Evolutionary conservation across 2,888 invertebrate genomes (phyloP).

Genomic region (Eupithecia tripunctaria): DNA sequence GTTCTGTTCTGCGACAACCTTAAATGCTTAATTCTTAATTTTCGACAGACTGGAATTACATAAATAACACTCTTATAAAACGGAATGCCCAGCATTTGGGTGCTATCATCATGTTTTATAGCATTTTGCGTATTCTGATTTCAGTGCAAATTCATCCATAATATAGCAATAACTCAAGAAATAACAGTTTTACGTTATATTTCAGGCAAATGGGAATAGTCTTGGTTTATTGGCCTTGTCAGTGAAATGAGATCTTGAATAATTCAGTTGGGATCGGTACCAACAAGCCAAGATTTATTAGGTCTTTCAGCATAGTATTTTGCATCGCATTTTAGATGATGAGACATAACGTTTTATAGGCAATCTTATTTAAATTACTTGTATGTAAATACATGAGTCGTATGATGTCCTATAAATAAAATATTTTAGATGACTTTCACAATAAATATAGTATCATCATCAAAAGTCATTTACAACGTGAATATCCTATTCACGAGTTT

Average conservation of each 20-base stretch:
- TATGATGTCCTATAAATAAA: too few relatives aligned
- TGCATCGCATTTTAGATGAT: constrained; percentile 20
- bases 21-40: too few relatives aligned
- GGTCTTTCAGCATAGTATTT: constrained; percentile 12
- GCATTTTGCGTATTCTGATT: neutral
- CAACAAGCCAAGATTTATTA: constrained; percentile 21
- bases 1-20: too few relatives aligned
- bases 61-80: too few relatives aligned
- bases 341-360: neutral
- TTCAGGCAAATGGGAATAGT: constrained; percentile 23
- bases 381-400: neutral
- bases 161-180: constrained; percentile 24
- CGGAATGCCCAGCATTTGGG: too few relatives aligned
- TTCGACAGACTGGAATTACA: too few relatives aligned
- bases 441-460: neutral
- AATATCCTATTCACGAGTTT: too few relatives aligned
- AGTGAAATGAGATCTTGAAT: constrained; percentile 34
- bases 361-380: neutral
- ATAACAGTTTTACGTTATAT: constrained; percentile 22
- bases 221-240: constrained; percentile 29
- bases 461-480: too few relatives aligned
- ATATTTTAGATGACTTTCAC: neutral
- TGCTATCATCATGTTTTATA: neutral
- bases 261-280: constrained; percentile 29
- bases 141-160: constrained; percentile 22